A percentile compares a stretch with the other conserved stretches of the same genome.
Conservation (phyloP, 53 echinoderm and acorn worm species). For the Arbacia lixula region DNA sequence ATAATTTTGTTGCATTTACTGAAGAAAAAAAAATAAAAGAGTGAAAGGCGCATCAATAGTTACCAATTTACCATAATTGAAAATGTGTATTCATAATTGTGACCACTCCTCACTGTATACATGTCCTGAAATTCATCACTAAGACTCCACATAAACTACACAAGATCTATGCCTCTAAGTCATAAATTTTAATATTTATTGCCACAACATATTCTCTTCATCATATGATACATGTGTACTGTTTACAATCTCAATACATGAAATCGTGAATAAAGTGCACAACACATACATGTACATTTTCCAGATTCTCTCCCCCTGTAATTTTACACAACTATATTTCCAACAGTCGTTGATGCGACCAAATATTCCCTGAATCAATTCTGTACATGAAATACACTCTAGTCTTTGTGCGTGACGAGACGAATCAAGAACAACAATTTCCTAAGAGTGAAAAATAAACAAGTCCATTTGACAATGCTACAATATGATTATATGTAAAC, state of each 20-base stretch:
- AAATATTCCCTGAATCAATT: neutral
- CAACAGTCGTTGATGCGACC: neutral
- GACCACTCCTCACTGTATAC: no score
- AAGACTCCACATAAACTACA: neutral
- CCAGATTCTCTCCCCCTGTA: no score
- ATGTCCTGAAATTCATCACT: no score
- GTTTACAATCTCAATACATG: neutral
- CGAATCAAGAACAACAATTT: no score
- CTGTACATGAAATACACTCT: neutral
- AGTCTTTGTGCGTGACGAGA: constrained; percentile 10
- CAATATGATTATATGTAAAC: no score
- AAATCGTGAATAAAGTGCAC: neutral
- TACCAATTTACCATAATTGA: no score
- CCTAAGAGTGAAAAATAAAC: no score
- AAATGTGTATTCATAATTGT: no score
- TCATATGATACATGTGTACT: constrained; percentile 18
- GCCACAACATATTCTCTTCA: neutral
- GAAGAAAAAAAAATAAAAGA: no score
- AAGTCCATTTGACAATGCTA: no score
- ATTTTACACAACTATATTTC: neutral
- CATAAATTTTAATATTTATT: constrained; percentile 6
- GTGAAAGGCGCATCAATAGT: no score
- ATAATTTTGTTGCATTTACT: no score
- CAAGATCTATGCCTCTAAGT: neutral
- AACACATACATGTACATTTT: constrained; percentile 10